Evolutionary conservation across 2,888 invertebrate genomes (phyloP).

Genomic region (Cordilura impudica): DNA sequence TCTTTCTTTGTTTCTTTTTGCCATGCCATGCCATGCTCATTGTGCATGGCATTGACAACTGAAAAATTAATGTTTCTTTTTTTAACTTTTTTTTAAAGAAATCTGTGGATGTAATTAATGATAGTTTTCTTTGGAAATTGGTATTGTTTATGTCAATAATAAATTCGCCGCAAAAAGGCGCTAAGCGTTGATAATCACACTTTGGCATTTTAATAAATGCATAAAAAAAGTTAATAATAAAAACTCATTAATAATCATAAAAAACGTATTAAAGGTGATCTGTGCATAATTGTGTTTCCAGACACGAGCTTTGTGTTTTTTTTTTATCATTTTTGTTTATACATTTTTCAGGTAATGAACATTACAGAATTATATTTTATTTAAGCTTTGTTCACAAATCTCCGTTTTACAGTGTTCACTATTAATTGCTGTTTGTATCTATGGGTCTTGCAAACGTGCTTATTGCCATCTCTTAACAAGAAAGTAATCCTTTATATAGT

Average conservation of each 20-base stretch:
- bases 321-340: no score
- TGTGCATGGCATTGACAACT: conserved; percentile 46
- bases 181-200: conserved; percentile 53
- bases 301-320: no score
- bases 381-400: no score
- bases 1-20: conserved; percentile 29
- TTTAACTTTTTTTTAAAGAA: conserved; percentile 1
- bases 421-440: no score
- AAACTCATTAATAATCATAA: conserved; percentile 47
- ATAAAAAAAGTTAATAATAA: conserved; percentile 3
- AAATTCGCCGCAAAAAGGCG: conserved; percentile 48
- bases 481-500: no score
- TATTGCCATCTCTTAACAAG: no score
- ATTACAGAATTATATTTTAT: no score
- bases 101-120: conserved; percentile 53
- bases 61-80: conserved; percentile 44
- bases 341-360: no score
- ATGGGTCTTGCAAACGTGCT: no score
- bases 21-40: conserved; percentile 3
- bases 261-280: conserved; percentile 37
- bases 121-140: conserved; percentile 57
- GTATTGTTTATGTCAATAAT: conserved; percentile 55
- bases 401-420: no score
- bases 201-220: conserved; percentile 35
- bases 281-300: conserved; percentile 21